These are phyloP conservation scores for Lasioglossum vierecki DNA, from an alignment of 2,888 invertebrate species.

Conservation along the genomic window DNA sequence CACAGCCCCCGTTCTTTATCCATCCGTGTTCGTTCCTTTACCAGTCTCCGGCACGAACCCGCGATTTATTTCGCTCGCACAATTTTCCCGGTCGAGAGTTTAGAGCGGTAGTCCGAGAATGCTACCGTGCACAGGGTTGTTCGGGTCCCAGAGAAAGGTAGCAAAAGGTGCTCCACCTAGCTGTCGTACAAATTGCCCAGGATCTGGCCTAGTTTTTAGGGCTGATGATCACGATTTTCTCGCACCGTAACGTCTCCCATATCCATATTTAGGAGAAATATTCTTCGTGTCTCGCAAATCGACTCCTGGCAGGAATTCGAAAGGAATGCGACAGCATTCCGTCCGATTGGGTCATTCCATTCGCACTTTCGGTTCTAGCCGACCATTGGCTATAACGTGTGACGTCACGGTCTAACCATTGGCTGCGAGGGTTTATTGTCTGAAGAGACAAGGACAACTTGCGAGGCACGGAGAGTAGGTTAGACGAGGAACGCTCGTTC, in stretches of 20 bases:
- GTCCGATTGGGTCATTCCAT: too few species aligned
- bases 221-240: background rate
- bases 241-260: background rate
- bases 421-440: too few species aligned
- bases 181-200: background rate
- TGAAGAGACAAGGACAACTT: too few species aligned
- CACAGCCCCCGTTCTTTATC: background rate
- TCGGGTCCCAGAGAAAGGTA: background rate
- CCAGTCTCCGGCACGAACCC: background rate
- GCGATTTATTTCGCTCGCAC: background rate
- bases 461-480: too few species aligned
- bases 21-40: background rate
- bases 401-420: too few species aligned
- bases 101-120: background rate
- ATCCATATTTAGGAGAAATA: background rate
- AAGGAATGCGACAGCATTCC: too few species aligned
- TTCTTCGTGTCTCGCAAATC: too few species aligned
- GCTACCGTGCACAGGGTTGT: background rate
- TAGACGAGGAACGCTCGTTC: too few species aligned
- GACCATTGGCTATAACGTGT: too few species aligned
- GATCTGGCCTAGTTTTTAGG: background rate
- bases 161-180: background rate
- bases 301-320: too few species aligned
- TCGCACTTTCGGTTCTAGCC: too few species aligned
- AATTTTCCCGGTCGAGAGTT: background rate